A percentile compares a stretch with the other conserved stretches of the same genome.
Conservation (phyloP, 2,113 vertebrate species). For the Elgaria multicarinata region DNA sequence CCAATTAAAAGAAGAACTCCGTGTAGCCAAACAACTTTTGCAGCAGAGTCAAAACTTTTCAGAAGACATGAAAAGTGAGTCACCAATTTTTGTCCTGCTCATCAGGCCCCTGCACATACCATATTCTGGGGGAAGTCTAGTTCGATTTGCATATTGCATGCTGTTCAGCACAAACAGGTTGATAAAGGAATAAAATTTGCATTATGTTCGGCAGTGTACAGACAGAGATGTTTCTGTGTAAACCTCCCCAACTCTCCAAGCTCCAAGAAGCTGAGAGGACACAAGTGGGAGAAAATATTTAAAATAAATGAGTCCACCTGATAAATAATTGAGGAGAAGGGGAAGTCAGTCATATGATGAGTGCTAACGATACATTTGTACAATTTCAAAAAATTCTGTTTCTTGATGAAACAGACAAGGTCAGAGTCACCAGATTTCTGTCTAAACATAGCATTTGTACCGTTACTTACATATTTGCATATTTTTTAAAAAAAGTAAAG, state of each 20-base stretch:
- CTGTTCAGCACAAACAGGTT: neutral
- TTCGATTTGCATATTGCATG: neutral
- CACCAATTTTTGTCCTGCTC: neutral
- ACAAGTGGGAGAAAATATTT: neutral
- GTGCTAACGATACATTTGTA: too few relatives aligned
- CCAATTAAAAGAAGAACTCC: constrained; percentile 85
- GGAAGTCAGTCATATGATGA: neutral
- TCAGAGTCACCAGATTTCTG: neutral
- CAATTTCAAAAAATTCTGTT: too few relatives aligned
- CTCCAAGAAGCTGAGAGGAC: neutral
- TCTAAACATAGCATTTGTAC: neutral
- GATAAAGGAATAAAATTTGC: neutral
- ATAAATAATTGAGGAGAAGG: neutral
- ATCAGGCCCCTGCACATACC: neutral
- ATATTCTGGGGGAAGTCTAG: neutral
- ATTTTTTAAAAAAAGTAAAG: too few relatives aligned
- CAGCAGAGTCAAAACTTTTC: constrained; percentile 80
- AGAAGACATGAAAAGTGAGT: constrained; percentile 88
- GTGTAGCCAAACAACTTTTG: constrained; percentile 74
- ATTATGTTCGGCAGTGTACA: neutral
- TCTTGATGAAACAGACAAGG: neutral
- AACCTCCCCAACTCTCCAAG: neutral
- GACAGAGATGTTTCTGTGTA: neutral
- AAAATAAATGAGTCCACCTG: neutral
- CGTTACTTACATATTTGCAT: too few relatives aligned